A percentile compares a stretch with the other conserved stretches of the same genome.
These are phyloP conservation scores for Manis javanica DNA, from an alignment of 2,797 vertebrate species.

Conservation along the genomic window DNA sequence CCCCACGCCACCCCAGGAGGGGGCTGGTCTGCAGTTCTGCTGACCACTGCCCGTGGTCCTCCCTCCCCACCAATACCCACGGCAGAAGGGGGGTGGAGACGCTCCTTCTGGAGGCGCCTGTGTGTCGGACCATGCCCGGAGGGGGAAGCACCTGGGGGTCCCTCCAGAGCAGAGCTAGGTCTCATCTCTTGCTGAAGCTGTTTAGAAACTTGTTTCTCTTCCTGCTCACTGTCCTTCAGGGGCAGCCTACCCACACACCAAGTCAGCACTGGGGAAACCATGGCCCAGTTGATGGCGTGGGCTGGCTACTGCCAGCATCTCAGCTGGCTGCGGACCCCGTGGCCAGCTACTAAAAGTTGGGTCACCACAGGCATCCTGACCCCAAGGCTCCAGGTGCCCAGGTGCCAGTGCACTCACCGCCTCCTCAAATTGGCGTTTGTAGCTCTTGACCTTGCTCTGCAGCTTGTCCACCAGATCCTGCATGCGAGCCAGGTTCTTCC, in stretches of 20 bases:
- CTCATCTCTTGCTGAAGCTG: neutral
- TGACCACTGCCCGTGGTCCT: neutral
- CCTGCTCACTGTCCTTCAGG: neutral
- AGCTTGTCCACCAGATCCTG: conserved; percentile 97
- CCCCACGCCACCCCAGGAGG: neutral
- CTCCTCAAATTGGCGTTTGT: conserved; percentile 95
- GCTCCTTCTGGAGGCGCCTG: neutral
- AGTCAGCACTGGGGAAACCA: neutral
- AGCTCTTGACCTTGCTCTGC: conserved; percentile 96
- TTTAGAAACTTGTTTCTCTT: neutral
- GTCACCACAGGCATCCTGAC: neutral
- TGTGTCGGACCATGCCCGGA: neutral
- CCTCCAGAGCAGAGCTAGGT: neutral
- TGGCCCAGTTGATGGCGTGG: neutral
- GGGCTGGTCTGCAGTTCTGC: neutral
- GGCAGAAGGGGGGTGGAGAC: neutral
- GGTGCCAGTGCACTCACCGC: conserved; percentile 88
- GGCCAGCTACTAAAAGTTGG: neutral
- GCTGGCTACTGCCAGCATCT: neutral
- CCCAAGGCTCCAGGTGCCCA: rapidly evolving
- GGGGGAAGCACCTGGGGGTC: neutral
- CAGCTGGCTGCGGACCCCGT: neutral
- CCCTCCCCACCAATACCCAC: neutral
- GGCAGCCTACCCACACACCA: neutral
- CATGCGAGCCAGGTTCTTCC: conserved; percentile 94